Evolutionary conservation across 2,888 invertebrate species (phyloP), one percentile per base, ranked within the genome.

Genomic region (Barypeithes pellucidus): DNA sequence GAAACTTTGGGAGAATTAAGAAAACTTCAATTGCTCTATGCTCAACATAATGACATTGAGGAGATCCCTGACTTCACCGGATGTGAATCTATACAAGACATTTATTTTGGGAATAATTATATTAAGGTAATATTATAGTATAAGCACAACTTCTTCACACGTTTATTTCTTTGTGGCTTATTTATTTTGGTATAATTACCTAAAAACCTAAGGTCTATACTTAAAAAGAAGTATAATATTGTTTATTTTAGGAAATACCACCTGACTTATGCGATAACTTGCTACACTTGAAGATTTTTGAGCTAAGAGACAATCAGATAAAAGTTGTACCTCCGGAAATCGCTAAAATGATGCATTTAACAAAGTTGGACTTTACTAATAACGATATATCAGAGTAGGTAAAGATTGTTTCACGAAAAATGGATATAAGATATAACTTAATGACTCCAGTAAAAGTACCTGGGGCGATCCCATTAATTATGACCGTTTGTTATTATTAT

Each of bases 291-390:
- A 92, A 90, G 85, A 90, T 92, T 59, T 87, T 97, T 71, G 94
- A 94, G 84, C 87, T 97, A 69, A 89, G 94, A 67, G 94, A 95
- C 83, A 97, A 97, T 85, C 91, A 94, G 86, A 88, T 97, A 52
- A 89, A 90, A 80, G 84, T 87, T 73, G 84, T 97, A 72, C 96
- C 97, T 0, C 92, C 94, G 76, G 93, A 95, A 84, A 91, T 96
- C 80, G 90, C 91, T 12, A 86, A 92, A 74, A 85, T 96, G 67
- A 90, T 94, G 79, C 91, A 91, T 79, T 87, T 97, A 54, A 93
- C 94, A 80, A 90, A 95, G 77, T 89, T 97, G 59, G 96, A 97
- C 87, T 86, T 97, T 68, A 93, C 94, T 9, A 95, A 95, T 85
- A 97, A 97, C 84, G 84, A 83, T 68, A 75, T 93, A 43, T 85